Evolutionary conservation across 2,113 vertebrate genomes (phyloP).

Genomic region (Xiphophorus hellerii): DNA sequence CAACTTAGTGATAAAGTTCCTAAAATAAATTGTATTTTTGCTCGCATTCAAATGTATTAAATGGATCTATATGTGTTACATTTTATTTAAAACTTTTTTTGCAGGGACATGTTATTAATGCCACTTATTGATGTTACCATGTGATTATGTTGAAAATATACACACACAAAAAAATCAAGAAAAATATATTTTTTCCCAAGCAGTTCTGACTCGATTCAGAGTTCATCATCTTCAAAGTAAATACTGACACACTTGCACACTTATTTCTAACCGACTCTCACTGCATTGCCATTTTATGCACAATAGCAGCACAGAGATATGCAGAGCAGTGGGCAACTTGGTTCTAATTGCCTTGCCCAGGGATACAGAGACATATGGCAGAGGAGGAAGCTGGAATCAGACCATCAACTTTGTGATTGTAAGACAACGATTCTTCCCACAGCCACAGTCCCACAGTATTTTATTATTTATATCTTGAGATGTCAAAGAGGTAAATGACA

Average conservation of each 20-base stretch:
- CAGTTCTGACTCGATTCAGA: background rate
- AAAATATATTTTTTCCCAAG: background rate
- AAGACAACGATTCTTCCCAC: background rate
- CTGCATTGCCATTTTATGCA: background rate
- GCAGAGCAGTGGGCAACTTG: background rate
- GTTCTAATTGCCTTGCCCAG: background rate
- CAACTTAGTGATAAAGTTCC: too few species aligned
- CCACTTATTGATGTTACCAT: too few species aligned
- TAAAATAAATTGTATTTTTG: too few species aligned
- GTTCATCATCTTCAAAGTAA: background rate
- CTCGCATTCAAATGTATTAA: too few species aligned
- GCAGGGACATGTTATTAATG: background rate
- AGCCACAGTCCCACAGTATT: too few species aligned
- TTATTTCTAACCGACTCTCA: background rate
- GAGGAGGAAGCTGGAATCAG: background rate
- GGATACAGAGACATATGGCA: background rate
- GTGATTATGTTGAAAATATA: background rate
- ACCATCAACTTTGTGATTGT: slow-evolving; percentile 1
- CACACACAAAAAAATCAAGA: background rate
- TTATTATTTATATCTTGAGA: too few species aligned
- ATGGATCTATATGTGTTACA: background rate
- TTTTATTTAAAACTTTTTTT: background rate
- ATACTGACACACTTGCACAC: background rate
- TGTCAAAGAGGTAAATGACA: too few species aligned
- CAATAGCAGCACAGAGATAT: background rate